phyloP scores from a whole-genome alignment of 2,888 invertebrate genomes.

The Xestoiulus laeticollis region DNA sequence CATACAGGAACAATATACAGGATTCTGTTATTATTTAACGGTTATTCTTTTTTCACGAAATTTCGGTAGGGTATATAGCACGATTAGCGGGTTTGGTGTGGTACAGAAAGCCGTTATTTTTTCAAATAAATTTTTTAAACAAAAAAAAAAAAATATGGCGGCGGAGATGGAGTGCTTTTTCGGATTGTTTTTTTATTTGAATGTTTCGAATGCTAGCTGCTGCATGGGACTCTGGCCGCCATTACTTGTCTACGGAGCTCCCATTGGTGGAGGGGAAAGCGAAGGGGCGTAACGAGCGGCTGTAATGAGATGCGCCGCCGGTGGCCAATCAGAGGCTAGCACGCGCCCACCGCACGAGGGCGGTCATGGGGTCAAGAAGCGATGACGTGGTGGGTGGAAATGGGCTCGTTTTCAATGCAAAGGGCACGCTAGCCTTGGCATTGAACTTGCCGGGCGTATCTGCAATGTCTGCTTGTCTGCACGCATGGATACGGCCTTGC shows the following conservation, averaged over 20 bases:
- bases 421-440: slow-evolving; percentile 20
- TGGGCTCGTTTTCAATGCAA: not conserved
- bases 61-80: too few relatives aligned
- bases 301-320: not conserved
- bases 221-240: not conserved
- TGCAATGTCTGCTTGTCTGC: not conserved
- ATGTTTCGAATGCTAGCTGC: not conserved
- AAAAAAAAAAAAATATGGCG: too few relatives aligned
- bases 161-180: not conserved
- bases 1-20: too few relatives aligned
- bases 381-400: not conserved
- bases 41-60: too few relatives aligned
- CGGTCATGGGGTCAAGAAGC: not conserved
- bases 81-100: too few relatives aligned
- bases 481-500: slow-evolving; percentile 26
- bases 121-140: too few relatives aligned
- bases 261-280: not conserved
- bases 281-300: not conserved
- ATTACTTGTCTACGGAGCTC: not conserved
- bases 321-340: not conserved
- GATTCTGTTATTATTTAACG: too few relatives aligned
- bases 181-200: not conserved
- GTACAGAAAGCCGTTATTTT: too few relatives aligned
- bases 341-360: not conserved
- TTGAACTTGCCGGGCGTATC: not conserved